Percentiles rank a stretch among this genome's conserved stretches.
These are phyloP conservation scores for Buteo buteo DNA, from an alignment of 2,113 vertebrate genomes.

Conservation along the genomic window DNA sequence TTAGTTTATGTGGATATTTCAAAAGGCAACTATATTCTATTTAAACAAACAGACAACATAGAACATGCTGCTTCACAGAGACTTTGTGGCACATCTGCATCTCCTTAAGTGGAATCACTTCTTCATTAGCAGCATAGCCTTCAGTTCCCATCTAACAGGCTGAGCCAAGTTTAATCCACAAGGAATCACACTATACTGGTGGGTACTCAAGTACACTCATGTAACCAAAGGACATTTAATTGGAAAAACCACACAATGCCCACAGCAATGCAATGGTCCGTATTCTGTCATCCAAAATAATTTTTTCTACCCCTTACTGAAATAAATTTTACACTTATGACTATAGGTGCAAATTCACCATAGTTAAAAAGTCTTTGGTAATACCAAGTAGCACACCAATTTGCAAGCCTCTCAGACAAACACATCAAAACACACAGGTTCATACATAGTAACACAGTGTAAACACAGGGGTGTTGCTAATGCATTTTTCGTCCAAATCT, in stretches of 20 bases:
- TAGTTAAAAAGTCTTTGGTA: neutral
- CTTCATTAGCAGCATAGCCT: neutral
- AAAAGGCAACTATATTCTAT: neutral
- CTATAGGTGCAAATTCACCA: neutral
- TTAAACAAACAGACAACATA: neutral
- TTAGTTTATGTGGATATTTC: neutral
- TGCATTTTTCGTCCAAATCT: neutral
- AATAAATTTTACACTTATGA: neutral
- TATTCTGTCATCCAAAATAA: neutral
- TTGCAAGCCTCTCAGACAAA: neutral
- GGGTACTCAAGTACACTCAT: neutral
- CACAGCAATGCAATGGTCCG: rapidly evolving
- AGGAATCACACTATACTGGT: neutral
- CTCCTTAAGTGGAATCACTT: neutral
- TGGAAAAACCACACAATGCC: neutral
- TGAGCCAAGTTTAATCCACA: neutral
- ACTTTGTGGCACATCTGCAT: neutral
- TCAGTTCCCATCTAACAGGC: neutral
- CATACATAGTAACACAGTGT: neutral
- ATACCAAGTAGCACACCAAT: neutral
- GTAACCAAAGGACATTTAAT: neutral
- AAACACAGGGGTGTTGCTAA: neutral
- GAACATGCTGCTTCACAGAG: neutral
- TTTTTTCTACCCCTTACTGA: neutral
- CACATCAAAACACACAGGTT: neutral